Base-by-base conservation (phyloP, 1,140 invertebrate genomes). In the Papilio xuthus region DNA sequence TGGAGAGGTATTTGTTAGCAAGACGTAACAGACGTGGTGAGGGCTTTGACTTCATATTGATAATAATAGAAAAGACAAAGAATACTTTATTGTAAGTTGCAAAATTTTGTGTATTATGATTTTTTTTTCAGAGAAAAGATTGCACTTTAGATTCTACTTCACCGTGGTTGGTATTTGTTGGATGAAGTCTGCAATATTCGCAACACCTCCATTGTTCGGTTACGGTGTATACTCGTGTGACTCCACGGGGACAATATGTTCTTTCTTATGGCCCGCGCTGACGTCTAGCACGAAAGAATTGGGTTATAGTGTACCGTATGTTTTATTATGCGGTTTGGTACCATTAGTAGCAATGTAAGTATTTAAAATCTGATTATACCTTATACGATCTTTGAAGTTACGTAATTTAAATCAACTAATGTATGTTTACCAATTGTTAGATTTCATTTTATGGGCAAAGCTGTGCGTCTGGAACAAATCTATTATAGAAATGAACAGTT, bases 191-290 rank as follows among this genome's bases (percentile, higher is more conserved):
- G 79, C 90, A 9, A 82, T 92, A 15, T 94, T 94, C 80, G 89
- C 94, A 1, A 89, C 89, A 6, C 94, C 94, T 20, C 94, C 94
- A 0, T 79, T 94, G 8, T 90, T 94, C 69, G 89, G 92, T n/a
- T 94, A 93, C 78, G 94, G 94, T 78, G 78, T 89, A 13, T 95
- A 92, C 78, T 91, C 90, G 8, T 95, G 94, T 86, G 94, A 95
- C 70, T 78, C 91, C 10, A 94, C 92, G 15, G 93, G 93, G 1
- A 94, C 93, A 9, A 80, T 84, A 6, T 95, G 94, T 79, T 87
- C 91, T 4, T 86, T 94, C 15, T 86, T 93, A 26, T 95, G 94
- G 94, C 90, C 92, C 2, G 89, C 92, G 12, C 28, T 81, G 7
- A 79, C 79, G 9, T 87, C 89, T 47, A 89, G 89, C 78, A 87